Evolutionary conservation across 2,113 vertebrate genomes (phyloP), one percentile per base, ranked within the genome.

Genomic region (Podiceps cristatus): DNA sequence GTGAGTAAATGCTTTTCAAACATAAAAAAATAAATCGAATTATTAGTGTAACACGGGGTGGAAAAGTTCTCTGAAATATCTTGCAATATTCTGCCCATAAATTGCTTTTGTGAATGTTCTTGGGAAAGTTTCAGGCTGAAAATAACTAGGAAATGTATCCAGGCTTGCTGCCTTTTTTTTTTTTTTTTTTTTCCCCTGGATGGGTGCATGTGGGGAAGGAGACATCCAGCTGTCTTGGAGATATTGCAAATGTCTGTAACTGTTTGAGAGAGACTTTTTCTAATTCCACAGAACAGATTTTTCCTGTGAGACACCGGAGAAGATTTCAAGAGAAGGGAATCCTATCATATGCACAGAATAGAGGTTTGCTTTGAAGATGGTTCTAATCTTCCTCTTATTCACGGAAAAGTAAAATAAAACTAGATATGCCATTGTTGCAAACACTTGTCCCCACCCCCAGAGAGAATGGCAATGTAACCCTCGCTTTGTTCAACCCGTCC

Each of bases 11-110:
- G 67, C 29, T 84, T 76, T 63, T 87, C 73, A 95, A 71, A 66
- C 78, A 13, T 47, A n/a, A 89, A 93, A 93, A 86, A n/a, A n/a
- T 72, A 88, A 95, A 91, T 44, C 11, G 76, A 88, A 89, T 89
- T 59, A 35, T 94, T 78, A 47, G 37, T 62, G 50, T 44, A 76
- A 40, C 12, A 2, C 1, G 7, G n/a, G 53, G 28, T 44, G 72
- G 81, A 73, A 67, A 60, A 33, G 29, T 63, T 91, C 50, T 60
- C 85, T 60, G 23, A 95, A 91, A 73, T 90, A 58, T 37, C 52
- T 87, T 45, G 45, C 45, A 18, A 40, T 82, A 19, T 53, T 93
- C 77, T 88, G 24, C 37, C 31, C 5, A 24, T 88, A 29, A 68
- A 45, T 58, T 49, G 10, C 13, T 6, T 31, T 7, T 69, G 18